Percentiles rank a stretch among this genome's conserved stretches.
Conservation (phyloP, 2,113 vertebrate species). For the Spermophilus dauricus region DNA sequence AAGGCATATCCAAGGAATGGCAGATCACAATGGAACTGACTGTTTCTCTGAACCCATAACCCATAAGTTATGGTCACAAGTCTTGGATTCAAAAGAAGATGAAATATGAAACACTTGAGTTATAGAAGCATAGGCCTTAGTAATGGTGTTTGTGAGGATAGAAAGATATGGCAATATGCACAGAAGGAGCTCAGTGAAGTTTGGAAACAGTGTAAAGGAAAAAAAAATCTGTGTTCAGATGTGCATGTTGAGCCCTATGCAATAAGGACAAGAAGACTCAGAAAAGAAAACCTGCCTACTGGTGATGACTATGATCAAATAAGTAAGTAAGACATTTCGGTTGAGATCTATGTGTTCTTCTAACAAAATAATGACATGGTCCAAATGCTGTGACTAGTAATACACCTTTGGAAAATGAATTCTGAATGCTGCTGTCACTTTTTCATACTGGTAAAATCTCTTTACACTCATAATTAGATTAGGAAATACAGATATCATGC, state of each 20-base stretch:
- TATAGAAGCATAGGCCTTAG: neutral
- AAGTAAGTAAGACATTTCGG: slow-evolving; percentile 18
- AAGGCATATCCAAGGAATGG: slow-evolving; percentile 61
- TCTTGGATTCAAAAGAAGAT: slow-evolving; percentile 43
- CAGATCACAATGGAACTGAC: slow-evolving; percentile 15
- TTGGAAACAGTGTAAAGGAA: neutral
- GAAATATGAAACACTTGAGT: slow-evolving; percentile 37
- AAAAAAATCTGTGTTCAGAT: neutral
- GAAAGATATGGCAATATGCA: neutral
- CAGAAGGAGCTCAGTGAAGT: neutral
- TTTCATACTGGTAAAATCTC: slow-evolving; percentile 59
- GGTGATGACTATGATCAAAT: slow-evolving; percentile 38
- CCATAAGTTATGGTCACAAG: slow-evolving; percentile 7
- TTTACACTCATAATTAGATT: slow-evolving; percentile 50
- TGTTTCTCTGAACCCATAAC: slow-evolving; percentile 58
- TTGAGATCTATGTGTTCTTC: slow-evolving; percentile 29
- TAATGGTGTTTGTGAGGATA: neutral
- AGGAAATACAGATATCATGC: slow-evolving; percentile 20
- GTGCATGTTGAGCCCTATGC: slow-evolving; percentile 46
- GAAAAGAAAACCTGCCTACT: slow-evolving; percentile 53
- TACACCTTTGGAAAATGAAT: slow-evolving; percentile 39
- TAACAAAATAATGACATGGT: slow-evolving; percentile 13
- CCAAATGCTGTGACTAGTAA: slow-evolving; percentile 22
- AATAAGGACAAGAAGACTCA: neutral
- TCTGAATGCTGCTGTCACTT: slow-evolving; percentile 31